Base-by-base conservation (phyloP, 2,888 invertebrate species). In the Acrobasis suavella region DNA sequence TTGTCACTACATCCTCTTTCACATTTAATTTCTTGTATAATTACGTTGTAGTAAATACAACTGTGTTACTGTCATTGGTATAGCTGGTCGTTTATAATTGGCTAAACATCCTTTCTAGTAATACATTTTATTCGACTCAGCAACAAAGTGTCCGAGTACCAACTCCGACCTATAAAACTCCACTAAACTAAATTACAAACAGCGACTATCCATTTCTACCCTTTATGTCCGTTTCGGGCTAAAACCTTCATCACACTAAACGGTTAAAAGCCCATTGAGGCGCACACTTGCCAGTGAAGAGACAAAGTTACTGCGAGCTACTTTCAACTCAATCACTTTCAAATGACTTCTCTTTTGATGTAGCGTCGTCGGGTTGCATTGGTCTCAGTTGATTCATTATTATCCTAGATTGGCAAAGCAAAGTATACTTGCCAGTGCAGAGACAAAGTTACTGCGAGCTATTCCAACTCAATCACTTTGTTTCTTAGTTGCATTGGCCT, bases 251-350 rank as follows among this genome's bases (percentile, higher is more conserved):
- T 85, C 77, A 76, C 67, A 75, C 74, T 81, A 79, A 82, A 84
- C 75, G 67, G 71, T 82, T 78, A 62, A 65, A 56, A 50, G 62
- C 32, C 54, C 64, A 58, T 52, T 49, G 52, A 51, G 58, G 62
- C 65, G 63, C 52, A 63, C 63, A 64, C 63, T 66, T 62, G 69
- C 65, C 65, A 66, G 60, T 63, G 71, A 73, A 69, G 75, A 84
- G 81, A 87, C 87, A 82, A 86, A 85, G 83, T 89, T 84, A 46
- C 55, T 56, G 56, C 16, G 22, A 56, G 82, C 81, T 78, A 78
- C 82, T 80, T 80, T 73, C 74, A 79, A 79, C 80, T 85, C 86
- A 85, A 87, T 87, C 82, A 87, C 84, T 87, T 78, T 83, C 75
- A 72, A 75, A 65, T 64, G 51, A 64, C 64, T 61, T 65, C 65